Evolutionary conservation across 2,888 invertebrate species (phyloP), one percentile per base, ranked within the genome.

Genomic region (Melanargia galathea): DNA sequence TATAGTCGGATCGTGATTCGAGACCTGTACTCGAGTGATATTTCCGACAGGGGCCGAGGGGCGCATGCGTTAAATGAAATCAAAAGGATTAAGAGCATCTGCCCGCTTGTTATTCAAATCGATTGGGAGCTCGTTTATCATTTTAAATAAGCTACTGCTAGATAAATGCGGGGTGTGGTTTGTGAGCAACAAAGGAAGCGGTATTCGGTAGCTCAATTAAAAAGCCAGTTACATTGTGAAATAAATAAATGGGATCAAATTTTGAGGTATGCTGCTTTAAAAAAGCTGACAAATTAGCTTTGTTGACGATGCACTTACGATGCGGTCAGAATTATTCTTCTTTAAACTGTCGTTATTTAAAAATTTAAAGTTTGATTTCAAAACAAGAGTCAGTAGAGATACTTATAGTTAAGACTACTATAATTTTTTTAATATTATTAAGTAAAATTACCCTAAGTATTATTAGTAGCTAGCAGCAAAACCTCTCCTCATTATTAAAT

Each of bases 31-130:
- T 86, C 86, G 84, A 90, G 87, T 90, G 91, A 91, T 91, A 90
- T 90, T 90, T 91, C 91, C 90, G 91, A 90, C 90, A 89, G 79
- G 82, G 81, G 80, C 81, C 81, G 81, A 86, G 82, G 85, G 87
- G 89, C 85, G 90, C 90, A 90, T 89, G 90, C 87, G 86, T 89
- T 90, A 88, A 91, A 90, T 89, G 87, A 90, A 90, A 90, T 90
- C 88, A 91, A 90, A 90, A 87, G 91, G 91, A 91, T 91, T 90
- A 90, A 90, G 81, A 87, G 90, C 91, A 91, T 91, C 91, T 91
- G 91, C 90, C 88, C 86, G 83, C 85, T 91, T 91, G 88, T 90
- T 91, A 90, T 90, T 91, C 87, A 91, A 91, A 90, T 90, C 89
- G 87, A 90, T 91, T 82, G 88, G 84, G 87, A 86, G 87, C 88